Base-by-base conservation (phyloP, 1,140 invertebrate genomes). In the Apis dorsata region DNA sequence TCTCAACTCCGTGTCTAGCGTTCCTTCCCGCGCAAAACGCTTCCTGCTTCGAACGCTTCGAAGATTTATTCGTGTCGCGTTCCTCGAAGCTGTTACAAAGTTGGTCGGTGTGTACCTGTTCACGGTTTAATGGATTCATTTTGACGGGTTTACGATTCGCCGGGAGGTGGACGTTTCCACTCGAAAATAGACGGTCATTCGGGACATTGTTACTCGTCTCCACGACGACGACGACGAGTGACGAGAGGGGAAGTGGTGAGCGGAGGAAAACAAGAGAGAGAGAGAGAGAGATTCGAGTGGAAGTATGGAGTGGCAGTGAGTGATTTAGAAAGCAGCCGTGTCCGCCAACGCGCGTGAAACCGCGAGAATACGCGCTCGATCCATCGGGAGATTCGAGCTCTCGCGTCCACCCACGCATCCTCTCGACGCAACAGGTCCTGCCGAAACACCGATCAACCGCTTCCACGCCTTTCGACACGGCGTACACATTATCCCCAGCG, bases 161-260 rank as follows among this genome's bases (percentile, higher is more conserved):
- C 55, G 85, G 79, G 86, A 89, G 88, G 87, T 89, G 84, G 87
- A 88, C 73, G 86, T 84, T 84, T 86, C 71, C 84, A 71, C 86
- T 89, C 91, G 87, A 92, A 92, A 92, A 91, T 91, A 89, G 86
- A 91, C 87, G 79, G 85, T 85, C 86, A 85, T 90, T 88, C 74
- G 70, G 85, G 77, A 91, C 88, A 88, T 88, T 90, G 89, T 91
- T 88, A 79, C 69, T 68, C 28, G 49, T 84, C 72, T 76, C 76
- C 63, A 44, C 79, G 60, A 10, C 17, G 11, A 1, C 15, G 65
- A 59, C 10, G n/a, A 24, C 51, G 21, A 13, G 34, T 15, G 12
- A 57, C 19, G 63, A 53, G 62, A n/a, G 57, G 69, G 51, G 70
- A 63, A 34, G 34, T 2, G 34, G 34, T 4, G 62, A 51, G 57